Conservation (phyloP, 1,140 invertebrate species). For the Bombus consobrinus region DNA sequence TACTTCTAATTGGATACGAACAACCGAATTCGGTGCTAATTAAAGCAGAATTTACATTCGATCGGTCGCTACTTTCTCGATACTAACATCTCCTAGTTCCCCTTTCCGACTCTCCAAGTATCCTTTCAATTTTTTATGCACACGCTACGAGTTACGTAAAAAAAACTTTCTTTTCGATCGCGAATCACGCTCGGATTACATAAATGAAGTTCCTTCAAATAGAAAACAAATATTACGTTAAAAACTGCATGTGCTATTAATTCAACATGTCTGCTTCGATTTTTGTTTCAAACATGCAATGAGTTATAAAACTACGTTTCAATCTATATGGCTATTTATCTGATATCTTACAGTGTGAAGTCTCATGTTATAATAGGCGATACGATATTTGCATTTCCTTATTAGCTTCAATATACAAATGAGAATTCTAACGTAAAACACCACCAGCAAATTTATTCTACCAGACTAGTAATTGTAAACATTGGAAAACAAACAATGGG, state of each 20-base stretch:
- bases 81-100: not conserved
- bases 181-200: slow-evolving; percentile 3
- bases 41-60: not conserved
- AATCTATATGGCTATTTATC: not conserved
- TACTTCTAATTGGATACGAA: slow-evolving; percentile 1
- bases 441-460: not conserved
- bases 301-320: not conserved
- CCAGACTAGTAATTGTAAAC: no score
- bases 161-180: slow-evolving; percentile 26
- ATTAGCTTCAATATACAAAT: not conserved
- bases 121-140: slow-evolving; percentile 14
- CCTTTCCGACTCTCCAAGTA: not conserved
- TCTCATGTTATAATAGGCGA: not conserved
- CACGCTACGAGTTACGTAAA: slow-evolving; percentile 11
- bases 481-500: no score
- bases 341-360: not conserved
- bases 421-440: not conserved
- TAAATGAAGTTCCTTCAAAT: not conserved
- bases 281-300: not conserved
- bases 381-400: no score
- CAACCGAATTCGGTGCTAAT: slow-evolving; percentile 23
- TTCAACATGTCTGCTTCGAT: not conserved
- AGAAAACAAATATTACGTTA: not conserved
- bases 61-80: slow-evolving; percentile 2
- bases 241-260: not conserved